Conservation (phyloP, 2,797 vertebrate genomes). For the Chloroceryle inda region DNA sequence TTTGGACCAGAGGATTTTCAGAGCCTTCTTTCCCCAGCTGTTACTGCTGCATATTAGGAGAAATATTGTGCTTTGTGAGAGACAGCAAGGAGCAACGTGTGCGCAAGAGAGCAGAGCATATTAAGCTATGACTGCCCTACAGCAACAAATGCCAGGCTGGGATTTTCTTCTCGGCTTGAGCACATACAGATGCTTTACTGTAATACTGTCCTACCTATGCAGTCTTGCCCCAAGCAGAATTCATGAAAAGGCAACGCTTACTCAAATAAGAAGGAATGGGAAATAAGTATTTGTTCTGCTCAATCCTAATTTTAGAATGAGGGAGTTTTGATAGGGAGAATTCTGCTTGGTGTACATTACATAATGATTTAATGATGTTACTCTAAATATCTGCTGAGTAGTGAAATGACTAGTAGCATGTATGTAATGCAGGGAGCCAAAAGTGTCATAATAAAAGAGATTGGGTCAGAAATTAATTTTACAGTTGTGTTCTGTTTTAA, state of each 20-base stretch:
- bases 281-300: neutral
- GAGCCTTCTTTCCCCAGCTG: neutral
- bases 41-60: accelerated
- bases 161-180: neutral
- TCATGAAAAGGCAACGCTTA: neutral
- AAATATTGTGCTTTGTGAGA: neutral
- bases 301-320: neutral
- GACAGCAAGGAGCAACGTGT: neutral
- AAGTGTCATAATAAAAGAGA: neutral
- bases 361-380: neutral
- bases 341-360: neutral
- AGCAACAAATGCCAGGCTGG: neutral
- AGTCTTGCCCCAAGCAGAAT: neutral
- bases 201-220: neutral
- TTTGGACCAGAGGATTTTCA: neutral
- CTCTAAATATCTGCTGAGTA: neutral
- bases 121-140: neutral
- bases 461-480: neutral
- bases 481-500: neutral
- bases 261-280: neutral
- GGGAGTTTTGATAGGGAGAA: neutral
- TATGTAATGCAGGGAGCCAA: neutral
- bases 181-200: neutral
- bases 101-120: neutral
- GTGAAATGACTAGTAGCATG: neutral